Evolutionary conservation across 2,113 vertebrate species (phyloP).

Genomic region (Psettodes erumei): DNA sequence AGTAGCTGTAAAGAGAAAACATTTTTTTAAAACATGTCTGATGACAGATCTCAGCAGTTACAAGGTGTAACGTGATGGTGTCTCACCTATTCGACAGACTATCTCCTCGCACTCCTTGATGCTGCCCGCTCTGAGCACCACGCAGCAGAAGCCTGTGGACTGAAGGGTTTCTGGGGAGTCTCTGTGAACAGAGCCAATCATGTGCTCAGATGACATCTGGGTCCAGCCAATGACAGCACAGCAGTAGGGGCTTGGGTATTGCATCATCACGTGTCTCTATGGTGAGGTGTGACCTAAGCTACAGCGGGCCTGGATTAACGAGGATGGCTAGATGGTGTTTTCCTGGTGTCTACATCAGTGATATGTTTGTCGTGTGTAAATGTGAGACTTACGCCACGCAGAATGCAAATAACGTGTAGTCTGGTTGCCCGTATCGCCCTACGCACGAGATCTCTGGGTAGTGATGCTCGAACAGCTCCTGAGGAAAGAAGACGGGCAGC

Average conservation of each 20-base stretch:
- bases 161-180: constrained; percentile 77
- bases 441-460: constrained; percentile 89
- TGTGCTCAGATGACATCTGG: constrained; percentile 14
- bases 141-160: constrained; percentile 80
- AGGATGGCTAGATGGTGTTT: neutral
- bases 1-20: constrained; percentile 76
- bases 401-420: constrained; percentile 84
- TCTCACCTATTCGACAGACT: constrained; percentile 84
- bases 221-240: constrained; percentile 44
- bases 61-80: neutral
- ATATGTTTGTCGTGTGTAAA: neutral
- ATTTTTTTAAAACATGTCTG: neutral
- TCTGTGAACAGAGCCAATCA: constrained; percentile 80
- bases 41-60: too few species aligned
- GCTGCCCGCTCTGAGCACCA: constrained; percentile 79
- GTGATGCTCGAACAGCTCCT: constrained; percentile 84
- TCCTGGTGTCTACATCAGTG: too few species aligned
- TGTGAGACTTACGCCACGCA: constrained; percentile 81
- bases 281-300: neutral
- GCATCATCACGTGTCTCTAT: constrained; percentile 10
- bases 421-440: constrained; percentile 76
- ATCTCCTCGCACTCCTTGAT: constrained; percentile 85
- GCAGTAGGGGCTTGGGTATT: neutral
- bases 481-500: neutral
- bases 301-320: neutral